Conservation (phyloP, 1,140 invertebrate genomes). For the Pseudomyrmex pallidus region DNA sequence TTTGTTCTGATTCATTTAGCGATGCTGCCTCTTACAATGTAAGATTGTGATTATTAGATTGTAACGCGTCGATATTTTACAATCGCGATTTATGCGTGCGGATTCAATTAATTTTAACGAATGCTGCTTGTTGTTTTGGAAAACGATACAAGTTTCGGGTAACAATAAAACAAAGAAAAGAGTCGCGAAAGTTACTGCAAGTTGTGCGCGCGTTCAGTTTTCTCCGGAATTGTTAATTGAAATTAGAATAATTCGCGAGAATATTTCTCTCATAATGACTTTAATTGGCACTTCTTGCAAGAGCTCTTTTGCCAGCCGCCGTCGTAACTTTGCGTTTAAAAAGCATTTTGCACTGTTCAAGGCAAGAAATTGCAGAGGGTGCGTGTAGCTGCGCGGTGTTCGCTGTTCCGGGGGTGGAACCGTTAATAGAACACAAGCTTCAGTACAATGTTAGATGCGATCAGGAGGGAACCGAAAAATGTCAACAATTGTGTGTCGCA, state of each 20-base stretch:
- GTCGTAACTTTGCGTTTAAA: constrained; percentile 8
- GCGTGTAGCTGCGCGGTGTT: constrained; percentile 70
- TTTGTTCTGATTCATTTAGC: constrained; percentile 22
- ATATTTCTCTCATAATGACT: background rate
- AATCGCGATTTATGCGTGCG: background rate
- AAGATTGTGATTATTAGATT: constrained; percentile 5
- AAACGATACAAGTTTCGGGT: too few relatives aligned
- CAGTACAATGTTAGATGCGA: constrained; percentile 67
- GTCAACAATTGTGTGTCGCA: constrained; percentile 67
- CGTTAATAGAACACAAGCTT: constrained; percentile 70
- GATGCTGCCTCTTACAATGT: constrained; percentile 43
- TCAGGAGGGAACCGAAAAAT: constrained; percentile 63
- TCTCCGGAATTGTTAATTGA: constrained; percentile 10
- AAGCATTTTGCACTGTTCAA: constrained; percentile 24
- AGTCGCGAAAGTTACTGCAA: too few relatives aligned
- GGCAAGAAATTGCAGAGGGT: constrained; percentile 43
- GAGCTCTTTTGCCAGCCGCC: background rate
- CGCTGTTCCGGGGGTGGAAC: constrained; percentile 44
- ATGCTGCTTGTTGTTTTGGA: background rate
- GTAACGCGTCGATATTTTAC: background rate
- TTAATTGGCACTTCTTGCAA: constrained; percentile 4
- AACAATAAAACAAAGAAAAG: too few relatives aligned
- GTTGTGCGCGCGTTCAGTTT: background rate
- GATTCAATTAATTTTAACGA: background rate
- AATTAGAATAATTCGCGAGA: background rate